These are phyloP conservation scores for Sebastes schlegelii DNA, from an alignment of 2,113 vertebrate genomes.

Conservation along the genomic window DNA sequence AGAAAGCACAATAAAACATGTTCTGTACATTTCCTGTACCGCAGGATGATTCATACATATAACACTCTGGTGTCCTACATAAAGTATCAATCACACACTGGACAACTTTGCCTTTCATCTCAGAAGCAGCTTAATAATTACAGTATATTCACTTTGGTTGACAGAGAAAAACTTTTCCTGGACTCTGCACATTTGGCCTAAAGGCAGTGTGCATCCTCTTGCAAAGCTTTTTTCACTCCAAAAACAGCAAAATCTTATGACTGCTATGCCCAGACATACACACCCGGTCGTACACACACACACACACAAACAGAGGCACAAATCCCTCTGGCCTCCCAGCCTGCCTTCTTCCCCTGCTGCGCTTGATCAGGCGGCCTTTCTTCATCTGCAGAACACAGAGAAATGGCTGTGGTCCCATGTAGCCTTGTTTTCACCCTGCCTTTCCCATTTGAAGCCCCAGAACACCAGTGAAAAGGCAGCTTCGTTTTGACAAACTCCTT, in stretches of 20 bases:
- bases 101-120: conserved; percentile 48
- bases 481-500: conserved; percentile 71
- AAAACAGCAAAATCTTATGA: conserved; percentile 43
- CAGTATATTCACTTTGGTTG: conserved; percentile 35
- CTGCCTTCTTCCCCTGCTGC: conserved; percentile 60
- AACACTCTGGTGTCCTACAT: conserved; percentile 15
- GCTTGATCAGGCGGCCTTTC: conserved; percentile 78
- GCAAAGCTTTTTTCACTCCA: conserved; percentile 24
- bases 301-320: conserved; percentile 47
- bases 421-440: conserved; percentile 64
- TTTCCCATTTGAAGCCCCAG: conserved; percentile 68
- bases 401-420: conserved; percentile 69
- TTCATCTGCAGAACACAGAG: conserved; percentile 76
- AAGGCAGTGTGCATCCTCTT: conserved; percentile 34
- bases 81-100: conserved; percentile 39
- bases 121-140: conserved; percentile 45
- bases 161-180: conserved; percentile 46
- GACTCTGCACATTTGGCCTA: conserved; percentile 43
- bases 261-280: conserved; percentile 43
- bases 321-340: conserved; percentile 65
- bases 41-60: not conserved
- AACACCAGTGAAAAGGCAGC: conserved; percentile 57
- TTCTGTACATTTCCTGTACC: conserved; percentile 4
- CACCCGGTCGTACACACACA: conserved; percentile 35
- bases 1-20: conserved; percentile 7